A percentile compares a stretch with the other conserved stretches of the same genome.
Conservation (phyloP, 1,140 invertebrate genomes). For the Caenorhabditis briggsae region DNA sequence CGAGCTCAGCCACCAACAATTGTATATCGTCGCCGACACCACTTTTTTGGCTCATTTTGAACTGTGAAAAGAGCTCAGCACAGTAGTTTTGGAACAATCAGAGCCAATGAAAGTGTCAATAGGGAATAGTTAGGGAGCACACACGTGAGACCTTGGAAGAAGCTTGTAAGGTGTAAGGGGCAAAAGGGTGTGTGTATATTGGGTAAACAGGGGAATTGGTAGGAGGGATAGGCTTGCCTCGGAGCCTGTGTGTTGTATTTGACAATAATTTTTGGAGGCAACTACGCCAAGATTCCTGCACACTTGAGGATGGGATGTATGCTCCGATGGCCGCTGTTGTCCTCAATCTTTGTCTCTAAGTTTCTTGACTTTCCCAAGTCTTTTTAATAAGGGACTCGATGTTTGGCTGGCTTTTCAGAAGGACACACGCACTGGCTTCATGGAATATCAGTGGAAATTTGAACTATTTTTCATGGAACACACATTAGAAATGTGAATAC, state of each 20-base stretch:
- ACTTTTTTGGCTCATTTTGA: slow-evolving; percentile 29
- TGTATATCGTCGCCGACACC: slow-evolving; percentile 4
- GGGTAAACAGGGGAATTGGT: slow-evolving; percentile 29
- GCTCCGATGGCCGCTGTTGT: slow-evolving; percentile 34
- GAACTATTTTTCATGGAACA: neutral
- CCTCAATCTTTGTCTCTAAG: neutral
- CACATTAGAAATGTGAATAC: neutral
- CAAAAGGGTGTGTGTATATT: slow-evolving; percentile 43
- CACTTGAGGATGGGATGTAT: slow-evolving; percentile 13
- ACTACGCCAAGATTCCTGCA: slow-evolving; percentile 34
- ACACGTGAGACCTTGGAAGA: slow-evolving; percentile 51
- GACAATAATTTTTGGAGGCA: slow-evolving; percentile 53
- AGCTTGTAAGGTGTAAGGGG: slow-evolving; percentile 51
- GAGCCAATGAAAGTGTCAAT: slow-evolving; percentile 35
- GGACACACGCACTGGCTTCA: neutral
- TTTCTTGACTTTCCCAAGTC: neutral
- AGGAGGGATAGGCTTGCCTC: slow-evolving; percentile 11
- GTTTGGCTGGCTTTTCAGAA: neutral
- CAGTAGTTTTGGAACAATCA: neutral
- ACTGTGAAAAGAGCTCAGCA: neutral
- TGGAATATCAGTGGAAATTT: neutral
- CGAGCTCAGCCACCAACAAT: slow-evolving; percentile 20
- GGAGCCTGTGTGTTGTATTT: slow-evolving; percentile 12
- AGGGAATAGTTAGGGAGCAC: slow-evolving; percentile 17
- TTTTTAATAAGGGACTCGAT: neutral